A percentile compares a stretch with the other conserved stretches of the same genome.
phyloP scores from a whole-genome alignment of 2,113 vertebrate species.

The Notarius quadriscutis region DNA sequence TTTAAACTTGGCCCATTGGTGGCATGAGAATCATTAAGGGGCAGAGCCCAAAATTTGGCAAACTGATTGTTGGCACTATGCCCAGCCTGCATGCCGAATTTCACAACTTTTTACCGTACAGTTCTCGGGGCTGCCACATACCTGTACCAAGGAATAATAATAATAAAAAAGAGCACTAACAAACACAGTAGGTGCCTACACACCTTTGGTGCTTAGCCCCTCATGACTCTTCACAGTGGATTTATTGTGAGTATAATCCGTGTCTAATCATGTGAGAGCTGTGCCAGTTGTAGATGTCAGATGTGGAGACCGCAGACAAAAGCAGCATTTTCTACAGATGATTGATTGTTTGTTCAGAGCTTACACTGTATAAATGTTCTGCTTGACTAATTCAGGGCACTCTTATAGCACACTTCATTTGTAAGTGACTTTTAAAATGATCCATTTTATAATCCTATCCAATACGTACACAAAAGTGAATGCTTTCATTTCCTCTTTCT shows the following conservation, averaged over 20 bases:
- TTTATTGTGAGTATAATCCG: neutral
- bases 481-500: neutral
- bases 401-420: neutral
- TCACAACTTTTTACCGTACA: too few relatives aligned
- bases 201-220: too few relatives aligned
- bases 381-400: neutral
- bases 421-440: neutral
- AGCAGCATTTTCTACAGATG: slow-evolving; percentile 4
- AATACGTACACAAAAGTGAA: neutral
- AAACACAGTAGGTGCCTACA: neutral
- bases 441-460: neutral
- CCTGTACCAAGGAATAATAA: neutral
- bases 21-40: neutral
- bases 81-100: neutral
- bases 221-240: neutral
- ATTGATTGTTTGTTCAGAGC: neutral
- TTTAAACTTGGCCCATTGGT: too few relatives aligned
- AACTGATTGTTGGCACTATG: neutral
- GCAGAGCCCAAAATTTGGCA: neutral
- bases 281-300: neutral
- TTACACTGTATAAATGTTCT: neutral
- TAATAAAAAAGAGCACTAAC: neutral
- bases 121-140: too few relatives aligned
- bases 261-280: slow-evolving; percentile 10
- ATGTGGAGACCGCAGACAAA: neutral